Evolutionary conservation across 2,888 invertebrate species (phyloP), one percentile per base, ranked within the genome.

Genomic region (Hyalella azteca): DNA sequence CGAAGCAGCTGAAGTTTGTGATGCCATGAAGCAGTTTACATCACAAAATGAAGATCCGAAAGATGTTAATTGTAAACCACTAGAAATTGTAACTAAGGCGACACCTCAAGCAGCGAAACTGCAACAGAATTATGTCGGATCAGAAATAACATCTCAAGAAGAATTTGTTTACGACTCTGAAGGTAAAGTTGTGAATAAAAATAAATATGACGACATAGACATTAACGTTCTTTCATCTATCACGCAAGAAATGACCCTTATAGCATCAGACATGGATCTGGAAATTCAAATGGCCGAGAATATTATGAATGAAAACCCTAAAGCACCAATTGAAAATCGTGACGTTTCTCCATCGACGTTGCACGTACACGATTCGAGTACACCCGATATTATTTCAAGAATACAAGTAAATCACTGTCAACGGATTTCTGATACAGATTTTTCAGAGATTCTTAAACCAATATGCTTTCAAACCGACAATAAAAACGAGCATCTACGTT

Each of bases 311-410:
- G 36, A n/a, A 36, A 19, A 36, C 19, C 36, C 36, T 1, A 32
- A 32, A 13, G 19, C 36, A 15, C 36, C 75, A 2, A 26, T 3
- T 45, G 26, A 3, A 9, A 26, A 45, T 7, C 19, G 41, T 75
- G 41, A n/a, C 2, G 29, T 7, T 45, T 19, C 45, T 45, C 73
- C 22, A 22, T 40, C 41, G 7, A 41, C 75, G 26, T 41, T n/a
- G 45, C 45, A 26, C 45, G 75, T 45, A 19, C 75, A 45, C n/a
- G 75, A 75, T 75, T 26, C 75, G n/a, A 75, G 75, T n/a, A 75
- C 75, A 2, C 45, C 75, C 26, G 45, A 75, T 4, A 1, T 75
- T 41, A 75, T 75, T 5, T 75, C 75, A n/a, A 41, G 45, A 75
- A 36, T 75, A n/a, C 75, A 75, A 45, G 45, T 75, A 11, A 75